A percentile compares a stretch with the other conserved stretches of the same genome.
Evolutionary conservation across 2,888 invertebrate species (phyloP).

Genomic region (Tetragonula carbonaria): DNA sequence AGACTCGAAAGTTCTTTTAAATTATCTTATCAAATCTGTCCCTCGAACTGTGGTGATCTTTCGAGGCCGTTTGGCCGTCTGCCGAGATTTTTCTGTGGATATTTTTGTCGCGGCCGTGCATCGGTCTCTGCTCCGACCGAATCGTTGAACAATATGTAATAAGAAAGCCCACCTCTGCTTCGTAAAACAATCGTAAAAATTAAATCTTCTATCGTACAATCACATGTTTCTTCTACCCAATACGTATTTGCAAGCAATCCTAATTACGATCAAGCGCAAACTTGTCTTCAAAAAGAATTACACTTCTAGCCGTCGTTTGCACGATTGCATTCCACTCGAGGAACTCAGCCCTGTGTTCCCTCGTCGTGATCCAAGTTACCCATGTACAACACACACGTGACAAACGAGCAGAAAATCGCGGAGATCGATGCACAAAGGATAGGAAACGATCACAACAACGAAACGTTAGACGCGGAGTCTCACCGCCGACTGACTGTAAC

Average conservation of each 20-base stretch:
- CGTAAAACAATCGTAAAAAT: not conserved
- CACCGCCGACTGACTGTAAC: slow-evolving; percentile 76
- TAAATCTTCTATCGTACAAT: not conserved
- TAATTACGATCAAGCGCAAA: not conserved
- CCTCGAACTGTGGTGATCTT: slow-evolving; percentile 46
- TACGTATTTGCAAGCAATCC: not conserved
- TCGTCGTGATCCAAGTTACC: not conserved
- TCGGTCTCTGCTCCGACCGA: slow-evolving; percentile 51
- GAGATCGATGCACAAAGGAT: not conserved
- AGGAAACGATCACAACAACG: slow-evolving; percentile 27
- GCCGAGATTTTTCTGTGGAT: slow-evolving; percentile 80
- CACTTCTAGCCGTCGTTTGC: not conserved
- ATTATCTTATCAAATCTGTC: slow-evolving; percentile 76
- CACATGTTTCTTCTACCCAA: not conserved
- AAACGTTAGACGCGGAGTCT: slow-evolving; percentile 77
- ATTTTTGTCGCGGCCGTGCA: slow-evolving; percentile 76
- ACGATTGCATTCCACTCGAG: not conserved
- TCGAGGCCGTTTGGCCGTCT: slow-evolving; percentile 77
- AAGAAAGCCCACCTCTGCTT: not conserved
- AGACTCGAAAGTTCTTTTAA: slow-evolving; percentile 24
- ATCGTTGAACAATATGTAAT: slow-evolving; percentile 39
- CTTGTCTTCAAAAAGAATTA: no score
- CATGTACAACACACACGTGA: slow-evolving; percentile 22
- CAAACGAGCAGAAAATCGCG: slow-evolving; percentile 13
- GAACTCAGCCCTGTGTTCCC: no score